Evolutionary conservation across 2,113 vertebrate genomes (phyloP), one percentile per base, ranked within the genome.

Genomic region (Gobio gobio): DNA sequence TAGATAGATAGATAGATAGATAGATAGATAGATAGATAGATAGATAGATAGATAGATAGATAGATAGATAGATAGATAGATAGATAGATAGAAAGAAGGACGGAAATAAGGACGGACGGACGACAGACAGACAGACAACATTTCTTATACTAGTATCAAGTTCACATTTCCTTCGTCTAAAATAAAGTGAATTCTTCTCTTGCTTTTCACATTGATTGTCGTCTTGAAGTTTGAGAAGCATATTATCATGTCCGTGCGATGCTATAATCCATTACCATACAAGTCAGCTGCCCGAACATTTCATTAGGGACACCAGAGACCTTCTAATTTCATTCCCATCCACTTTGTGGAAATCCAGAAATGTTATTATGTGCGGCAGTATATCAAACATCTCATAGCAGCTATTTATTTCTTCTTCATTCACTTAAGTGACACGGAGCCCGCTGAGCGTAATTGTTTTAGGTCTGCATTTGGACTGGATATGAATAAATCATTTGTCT

Each of bases 381-480:
- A 93, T 92, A 94, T 94, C 87, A 93, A 93, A 93, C 92, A 92
- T 93, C 91, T 90, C 92, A 91, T 86, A 86, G 92, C 90, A 82
- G 90, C 93, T 95, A 94, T 95, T 94, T 94, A 93, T 95, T 95
- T 94, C 92, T 90, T 89, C 92, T 92, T 92, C 93, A 92, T 94
- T 93, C 92, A 91, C 91, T 89, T 92, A 92, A 93, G 92, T 94
- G 93, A 93, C 93, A 89, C 91, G 85, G 90, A 89, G 92, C 91
- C 87, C 90, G 91, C 92, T 90, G 89, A 85, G 91, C 89, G 90
- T 95, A 95, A 95, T 95, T 94, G 91, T 91, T 95, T 95, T 94
- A 94, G 83, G 88, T 89, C 89, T 90, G 83, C 91, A 91, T 91
- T 90, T 91, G 87, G 89, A 89, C 88, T 85, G 88, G 87, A 90